phyloP scores from a whole-genome alignment of 2,113 vertebrate species.

The Tachycineta bicolor region DNA sequence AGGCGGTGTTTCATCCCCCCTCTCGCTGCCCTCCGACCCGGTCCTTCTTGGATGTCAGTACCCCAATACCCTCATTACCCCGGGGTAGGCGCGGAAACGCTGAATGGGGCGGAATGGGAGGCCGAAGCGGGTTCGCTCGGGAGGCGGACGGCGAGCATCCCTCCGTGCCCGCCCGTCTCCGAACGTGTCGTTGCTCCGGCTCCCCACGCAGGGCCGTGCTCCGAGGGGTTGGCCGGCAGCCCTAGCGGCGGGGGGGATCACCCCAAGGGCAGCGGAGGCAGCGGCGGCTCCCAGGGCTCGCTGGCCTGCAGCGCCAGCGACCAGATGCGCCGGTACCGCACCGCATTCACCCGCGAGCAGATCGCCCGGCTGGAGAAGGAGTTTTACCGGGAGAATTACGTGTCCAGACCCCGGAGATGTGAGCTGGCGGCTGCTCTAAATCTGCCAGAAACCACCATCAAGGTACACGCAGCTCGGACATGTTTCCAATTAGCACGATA shows the following conservation, averaged over 20 bases:
- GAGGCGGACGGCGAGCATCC: neutral
- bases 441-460: constrained; percentile 97
- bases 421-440: constrained; percentile 95
- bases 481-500: constrained; percentile 54
- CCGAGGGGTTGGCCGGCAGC: constrained; percentile 72
- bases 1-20: neutral
- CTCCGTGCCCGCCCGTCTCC: neutral
- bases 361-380: constrained; percentile 96
- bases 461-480: constrained; percentile 76
- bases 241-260: constrained; percentile 75
- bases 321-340: constrained; percentile 96
- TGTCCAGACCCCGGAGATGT: constrained; percentile 94
- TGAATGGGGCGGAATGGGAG: neutral
- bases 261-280: constrained; percentile 78
- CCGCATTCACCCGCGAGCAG: constrained; percentile 97
- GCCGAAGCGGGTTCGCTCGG: neutral
- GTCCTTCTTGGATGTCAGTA: neutral
- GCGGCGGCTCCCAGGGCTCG: constrained; percentile 79
- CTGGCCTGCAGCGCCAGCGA: constrained; percentile 89
- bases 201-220: constrained; percentile 70
- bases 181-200: constrained; percentile 24
- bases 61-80: neutral
- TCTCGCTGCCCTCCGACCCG: neutral
- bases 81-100: neutral
- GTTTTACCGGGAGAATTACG: constrained; percentile 98